Conservation (phyloP, 2,797 vertebrate genomes). For the Falco berigora region DNA sequence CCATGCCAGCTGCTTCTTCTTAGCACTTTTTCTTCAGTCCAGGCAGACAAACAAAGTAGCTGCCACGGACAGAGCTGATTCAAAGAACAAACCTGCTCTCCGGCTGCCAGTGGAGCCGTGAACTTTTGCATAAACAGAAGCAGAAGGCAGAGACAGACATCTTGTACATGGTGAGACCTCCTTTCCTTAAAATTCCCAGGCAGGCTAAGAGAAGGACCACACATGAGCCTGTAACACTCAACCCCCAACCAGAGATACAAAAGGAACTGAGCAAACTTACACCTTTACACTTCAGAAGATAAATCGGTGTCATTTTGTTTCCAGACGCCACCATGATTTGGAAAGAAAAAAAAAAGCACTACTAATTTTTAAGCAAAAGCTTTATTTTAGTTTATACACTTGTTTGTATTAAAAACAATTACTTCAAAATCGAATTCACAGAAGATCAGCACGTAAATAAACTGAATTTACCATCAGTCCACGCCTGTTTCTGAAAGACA, state of each 20-base stretch:
- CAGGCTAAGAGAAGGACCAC: background rate
- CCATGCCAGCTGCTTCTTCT: background rate
- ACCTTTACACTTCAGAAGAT: background rate
- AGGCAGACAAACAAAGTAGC: background rate
- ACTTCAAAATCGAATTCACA: constrained; percentile 29
- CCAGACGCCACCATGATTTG: accelerated
- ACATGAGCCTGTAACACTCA: accelerated
- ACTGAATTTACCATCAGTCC: background rate
- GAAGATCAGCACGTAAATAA: constrained; percentile 10
- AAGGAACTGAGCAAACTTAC: background rate
- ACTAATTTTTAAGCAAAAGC: constrained; percentile 12
- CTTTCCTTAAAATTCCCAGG: background rate
- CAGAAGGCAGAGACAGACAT: background rate
- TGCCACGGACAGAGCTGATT: background rate
- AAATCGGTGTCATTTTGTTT: background rate
- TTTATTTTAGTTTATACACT: constrained; percentile 46
- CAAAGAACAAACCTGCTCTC: accelerated
- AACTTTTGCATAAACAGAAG: background rate
- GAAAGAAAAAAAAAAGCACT: background rate
- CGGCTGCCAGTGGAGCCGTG: background rate
- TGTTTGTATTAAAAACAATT: constrained; percentile 38
- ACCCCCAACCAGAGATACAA: background rate
- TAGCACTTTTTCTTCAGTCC: background rate
- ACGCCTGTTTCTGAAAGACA: background rate
- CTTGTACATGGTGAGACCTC: background rate